phyloP scores from a whole-genome alignment of 2,113 vertebrate genomes.

The Alligator sinensis region DNA sequence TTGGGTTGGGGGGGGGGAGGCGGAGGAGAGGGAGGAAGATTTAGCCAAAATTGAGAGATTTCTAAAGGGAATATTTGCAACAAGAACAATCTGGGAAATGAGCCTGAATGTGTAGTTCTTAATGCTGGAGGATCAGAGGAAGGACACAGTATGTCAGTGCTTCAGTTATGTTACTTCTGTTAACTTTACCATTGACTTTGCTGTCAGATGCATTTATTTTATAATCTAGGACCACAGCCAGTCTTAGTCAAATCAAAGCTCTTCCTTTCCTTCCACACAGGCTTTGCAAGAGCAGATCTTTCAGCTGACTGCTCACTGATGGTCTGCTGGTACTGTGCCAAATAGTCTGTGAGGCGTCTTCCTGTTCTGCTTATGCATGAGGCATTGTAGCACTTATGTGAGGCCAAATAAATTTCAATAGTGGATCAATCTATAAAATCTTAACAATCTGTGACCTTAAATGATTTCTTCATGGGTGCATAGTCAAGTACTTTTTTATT shows the following conservation, averaged over 20 bases:
- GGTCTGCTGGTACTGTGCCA: constrained; percentile 66
- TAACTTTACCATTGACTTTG: constrained; percentile 18
- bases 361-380: constrained; percentile 14
- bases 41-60: not conserved
- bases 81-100: rapidly evolving
- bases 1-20: not conserved
- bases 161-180: constrained; percentile 39
- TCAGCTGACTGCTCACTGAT: constrained; percentile 58
- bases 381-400: constrained; percentile 31
- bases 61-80: not conserved
- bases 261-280: constrained; percentile 31
- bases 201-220: constrained; percentile 63
- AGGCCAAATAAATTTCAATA: constrained; percentile 37
- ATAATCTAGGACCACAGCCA: constrained; percentile 56
- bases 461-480: not conserved
- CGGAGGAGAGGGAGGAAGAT: too few relatives aligned
- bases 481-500: not conserved
- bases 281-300: constrained; percentile 55
- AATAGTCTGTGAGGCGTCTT: constrained; percentile 63
- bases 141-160: not conserved
- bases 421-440: constrained; percentile 21
- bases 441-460: not conserved
- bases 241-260: constrained; percentile 56
- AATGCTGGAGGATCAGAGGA: not conserved
- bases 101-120: not conserved